Conservation (phyloP, 2,113 vertebrate species). For the Tichodroma muraria region DNA sequence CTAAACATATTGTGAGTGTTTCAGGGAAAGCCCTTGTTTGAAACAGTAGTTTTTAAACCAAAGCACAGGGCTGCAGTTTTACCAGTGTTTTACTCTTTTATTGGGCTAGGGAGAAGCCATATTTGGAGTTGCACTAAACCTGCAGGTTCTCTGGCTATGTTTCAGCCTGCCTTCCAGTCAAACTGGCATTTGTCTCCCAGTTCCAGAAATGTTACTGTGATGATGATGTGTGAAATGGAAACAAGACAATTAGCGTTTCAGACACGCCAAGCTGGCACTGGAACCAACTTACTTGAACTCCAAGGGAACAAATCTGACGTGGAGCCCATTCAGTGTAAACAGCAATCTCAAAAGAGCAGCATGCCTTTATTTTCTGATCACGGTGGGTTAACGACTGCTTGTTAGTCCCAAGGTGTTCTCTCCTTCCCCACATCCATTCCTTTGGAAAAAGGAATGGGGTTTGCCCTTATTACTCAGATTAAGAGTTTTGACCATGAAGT, state of each 20-base stretch:
- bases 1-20: neutral
- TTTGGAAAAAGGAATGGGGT: neutral
- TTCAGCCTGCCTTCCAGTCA: neutral
- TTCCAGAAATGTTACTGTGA: neutral
- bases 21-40: neutral
- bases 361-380: neutral
- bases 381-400: neutral
- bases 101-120: neutral
- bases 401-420: constrained; percentile 5
- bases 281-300: neutral
- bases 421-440: neutral
- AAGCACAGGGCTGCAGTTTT: neutral
- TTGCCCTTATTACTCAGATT: neutral
- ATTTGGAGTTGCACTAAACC: neutral
- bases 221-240: constrained; percentile 11
- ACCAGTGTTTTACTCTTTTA: neutral
- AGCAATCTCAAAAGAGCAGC: neutral
- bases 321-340: neutral
- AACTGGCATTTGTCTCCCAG: neutral
- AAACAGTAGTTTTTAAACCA: neutral
- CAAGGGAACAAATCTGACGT: neutral
- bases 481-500: neutral
- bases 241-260: neutral
- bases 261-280: neutral
- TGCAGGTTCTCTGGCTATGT: neutral